Evolutionary conservation across 2,888 invertebrate genomes (phyloP), one percentile per base, ranked within the genome.

Genomic region (Nipponacmea schrenckii): DNA sequence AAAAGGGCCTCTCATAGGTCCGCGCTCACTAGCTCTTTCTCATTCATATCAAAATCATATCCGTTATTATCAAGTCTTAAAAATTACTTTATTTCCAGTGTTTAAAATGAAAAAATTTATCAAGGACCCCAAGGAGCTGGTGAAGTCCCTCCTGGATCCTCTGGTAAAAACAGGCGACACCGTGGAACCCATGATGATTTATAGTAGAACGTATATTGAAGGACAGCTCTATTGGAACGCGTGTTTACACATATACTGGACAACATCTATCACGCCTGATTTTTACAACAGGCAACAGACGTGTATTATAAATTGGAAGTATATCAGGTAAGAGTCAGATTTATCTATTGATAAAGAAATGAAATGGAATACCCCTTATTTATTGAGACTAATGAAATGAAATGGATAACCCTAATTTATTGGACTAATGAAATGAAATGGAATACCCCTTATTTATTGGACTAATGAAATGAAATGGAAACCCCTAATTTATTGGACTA

Each of bases 231-330:
- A 71, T 17, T 77, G 70, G 68, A 75, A 72, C 31, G 73, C 76
- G 14, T 68, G 68, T 26, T 62, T 80, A n/a, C 64, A 71, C 12
- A 64, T 77, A n/a, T n/a, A 69, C 8, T 79, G 79, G 79, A 78
- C 80, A 74, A 26, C 67, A 65, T 20, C 69, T 79, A 15, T 70
- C 70, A 45, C n/a, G 79, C 74, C n/a, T 15, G 20, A 2, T 46
- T 67, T 26, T 50, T 70, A 45, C 66, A 70, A 5, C 73, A 68
- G 44, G 72, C 80, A 10, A 69, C 76, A 31, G 74, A 75, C 70
- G 78, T 74, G 20, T 79, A 78, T 56, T 75, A 78, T 15, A 48
- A 69, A 31, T 39, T 80, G 80, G 67, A 74, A 12, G 26, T 79
- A n/a, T 69, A 76, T 20, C 50, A 67, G 72, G 80, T 78, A 67